Evolutionary conservation across 2,797 vertebrate genomes (phyloP), one percentile per base, ranked within the genome.

Genomic region (Betta splendens): DNA sequence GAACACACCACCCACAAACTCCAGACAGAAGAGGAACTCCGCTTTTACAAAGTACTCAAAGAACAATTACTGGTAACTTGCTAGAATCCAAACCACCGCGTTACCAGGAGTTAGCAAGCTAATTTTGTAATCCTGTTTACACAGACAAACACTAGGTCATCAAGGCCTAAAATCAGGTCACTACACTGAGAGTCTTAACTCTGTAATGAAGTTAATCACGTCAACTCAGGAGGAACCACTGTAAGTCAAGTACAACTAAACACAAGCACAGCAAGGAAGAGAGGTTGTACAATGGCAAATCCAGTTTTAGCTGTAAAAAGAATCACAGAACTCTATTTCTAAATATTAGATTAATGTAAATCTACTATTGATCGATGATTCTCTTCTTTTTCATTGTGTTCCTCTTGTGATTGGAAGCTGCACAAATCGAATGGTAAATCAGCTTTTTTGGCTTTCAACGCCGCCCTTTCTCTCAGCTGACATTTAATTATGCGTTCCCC

Each of bases 391-490:
- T n/a, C n/a, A 21, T 57, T 55, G 45, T 2, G 18, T 28, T 36
- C 33, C 64, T 64, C 10, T 52, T 52, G 35, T 44, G 16, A 18
- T 46, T 12, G 18, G 3, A 2, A 32, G 17, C 40, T 42, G 18
- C 3, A 4, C n/a, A 37, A 17, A 55, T 70, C 22, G 26, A 31
- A 43, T 4, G 2, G 36, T 12, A 26, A 10, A 46, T 65, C 8
- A 8, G 18, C 10, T 47, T 47, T 18, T 37, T 5, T 26, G 17
- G 33, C 20, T 16, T 28, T 84, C 67, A 2, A 28, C n/a, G 37
- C 18, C 0, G 9, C 12, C 5, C 29, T 66, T 42, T 3, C 2
- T 29, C 7, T 10, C 3, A 17, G 8, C 8, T 46, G 25, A 13
- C n/a, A 31, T 48, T 11, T 31, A 8, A 26, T 3, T 31, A 31